A percentile compares a stretch with the other conserved stretches of the same genome.
Evolutionary conservation across 2,888 invertebrate genomes (phyloP).

Genomic region (Protonemura montana): DNA sequence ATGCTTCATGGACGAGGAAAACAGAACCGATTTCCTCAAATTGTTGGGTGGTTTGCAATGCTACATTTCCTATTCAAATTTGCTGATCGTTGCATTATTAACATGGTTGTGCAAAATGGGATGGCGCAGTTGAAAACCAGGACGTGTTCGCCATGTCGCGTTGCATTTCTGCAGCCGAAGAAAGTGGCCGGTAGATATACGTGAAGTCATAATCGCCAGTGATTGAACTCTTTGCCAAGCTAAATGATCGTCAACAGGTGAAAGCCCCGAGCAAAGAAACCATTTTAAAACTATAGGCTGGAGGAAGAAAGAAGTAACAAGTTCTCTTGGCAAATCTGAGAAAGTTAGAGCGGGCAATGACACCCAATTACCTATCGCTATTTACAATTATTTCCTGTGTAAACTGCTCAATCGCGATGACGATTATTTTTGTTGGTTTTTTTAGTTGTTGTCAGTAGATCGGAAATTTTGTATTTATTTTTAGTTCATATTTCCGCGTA

Average conservation of each 20-base stretch:
- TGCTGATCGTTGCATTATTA: no score
- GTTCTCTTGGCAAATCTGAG: slow-evolving; percentile 12
- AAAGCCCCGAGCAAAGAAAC: slow-evolving; percentile 7
- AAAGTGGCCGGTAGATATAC: slow-evolving; percentile 43
- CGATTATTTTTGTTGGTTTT: not conserved
- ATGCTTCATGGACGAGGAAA: no score
- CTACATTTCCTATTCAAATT: no score
- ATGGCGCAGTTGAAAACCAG: not conserved
- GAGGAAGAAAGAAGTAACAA: not conserved
- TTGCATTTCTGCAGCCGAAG: slow-evolving; percentile 35
- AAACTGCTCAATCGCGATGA: not conserved
- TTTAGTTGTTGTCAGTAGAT: not conserved
- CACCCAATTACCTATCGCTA: not conserved
- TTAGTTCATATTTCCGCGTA: not conserved
- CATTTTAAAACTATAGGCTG: not conserved
- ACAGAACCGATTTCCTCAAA: no score
- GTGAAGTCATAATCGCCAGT: slow-evolving; percentile 13
- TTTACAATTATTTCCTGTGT: not conserved
- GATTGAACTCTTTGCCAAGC: slow-evolving; percentile 38
- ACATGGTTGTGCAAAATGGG: not conserved
- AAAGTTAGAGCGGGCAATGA: slow-evolving; percentile 1
- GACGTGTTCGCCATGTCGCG: not conserved
- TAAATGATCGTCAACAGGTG: not conserved
- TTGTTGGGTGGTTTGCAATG: no score
- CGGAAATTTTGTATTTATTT: not conserved